These are phyloP conservation scores for Coptodon bakossiorum DNA, from an alignment of 2,113 vertebrate genomes.

Conservation along the genomic window DNA sequence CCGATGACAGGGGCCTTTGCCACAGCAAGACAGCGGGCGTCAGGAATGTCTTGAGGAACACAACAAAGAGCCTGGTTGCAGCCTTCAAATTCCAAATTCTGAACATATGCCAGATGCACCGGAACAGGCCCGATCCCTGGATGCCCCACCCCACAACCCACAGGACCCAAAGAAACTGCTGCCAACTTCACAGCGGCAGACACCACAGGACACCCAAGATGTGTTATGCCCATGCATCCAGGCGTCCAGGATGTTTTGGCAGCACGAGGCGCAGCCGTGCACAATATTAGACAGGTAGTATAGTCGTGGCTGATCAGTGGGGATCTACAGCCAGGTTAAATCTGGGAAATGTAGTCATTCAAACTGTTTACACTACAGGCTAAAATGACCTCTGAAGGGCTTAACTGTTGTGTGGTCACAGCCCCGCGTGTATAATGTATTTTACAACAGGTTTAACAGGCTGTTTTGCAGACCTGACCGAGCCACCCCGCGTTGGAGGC, in stretches of 20 bases:
- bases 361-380: not conserved
- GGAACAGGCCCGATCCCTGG: not conserved
- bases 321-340: not conserved
- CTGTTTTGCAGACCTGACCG: not conserved
- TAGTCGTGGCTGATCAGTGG: not conserved
- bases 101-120: not conserved
- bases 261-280: not conserved
- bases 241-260: not conserved
- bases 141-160: not conserved
- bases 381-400: not conserved
- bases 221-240: not conserved
- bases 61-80: not conserved
- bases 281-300: not conserved
- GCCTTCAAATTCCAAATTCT: not conserved
- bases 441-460: conserved; percentile 28
- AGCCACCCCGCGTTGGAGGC: not conserved
- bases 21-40: not conserved
- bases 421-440: not conserved
- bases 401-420: not conserved
- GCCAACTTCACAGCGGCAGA: not conserved
- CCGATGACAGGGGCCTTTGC: not conserved
- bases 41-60: not conserved
- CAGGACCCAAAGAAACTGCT: not conserved
- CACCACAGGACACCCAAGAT: not conserved
- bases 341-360: not conserved